These are phyloP conservation scores for Dryocosmus kuriphilus DNA, from an alignment of 2,888 invertebrate genomes.

Conservation along the genomic window DNA sequence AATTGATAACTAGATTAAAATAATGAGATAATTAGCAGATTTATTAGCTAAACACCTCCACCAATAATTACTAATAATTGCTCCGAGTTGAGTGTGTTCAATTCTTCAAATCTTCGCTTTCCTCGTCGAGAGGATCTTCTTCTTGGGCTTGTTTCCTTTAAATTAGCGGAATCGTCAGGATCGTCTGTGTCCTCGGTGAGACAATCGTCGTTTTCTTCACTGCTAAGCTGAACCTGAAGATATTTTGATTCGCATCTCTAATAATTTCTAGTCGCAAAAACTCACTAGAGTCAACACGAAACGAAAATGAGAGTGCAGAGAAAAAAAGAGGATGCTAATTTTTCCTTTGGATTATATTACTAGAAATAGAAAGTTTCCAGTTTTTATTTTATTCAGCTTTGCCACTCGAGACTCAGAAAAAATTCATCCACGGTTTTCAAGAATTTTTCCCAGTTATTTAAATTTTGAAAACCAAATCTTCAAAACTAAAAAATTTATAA, in stretches of 20 bases:
- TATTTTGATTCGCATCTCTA: slow-evolving; percentile 15
- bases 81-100: slow-evolving; percentile 16
- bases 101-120: slow-evolving; percentile 12
- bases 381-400: too few species aligned
- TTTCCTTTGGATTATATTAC: not conserved
- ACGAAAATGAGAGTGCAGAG: not conserved
- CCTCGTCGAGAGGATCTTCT: slow-evolving; percentile 4
- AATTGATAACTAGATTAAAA: not conserved
- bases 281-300: not conserved
- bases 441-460: too few species aligned
- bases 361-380: not conserved
- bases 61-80: slow-evolving; percentile 32
- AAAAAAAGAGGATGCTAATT: not conserved
- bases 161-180: slow-evolving; percentile 15
- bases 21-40: not conserved
- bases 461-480: too few species aligned
- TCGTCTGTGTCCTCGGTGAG: slow-evolving; percentile 34
- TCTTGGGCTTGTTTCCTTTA: not conserved
- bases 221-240: slow-evolving; percentile 70
- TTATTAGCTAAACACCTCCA: not conserved
- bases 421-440: too few species aligned
- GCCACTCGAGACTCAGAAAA: too few species aligned
- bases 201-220: slow-evolving; percentile 70
- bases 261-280: not conserved
- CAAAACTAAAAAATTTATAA: too few species aligned